These are phyloP conservation scores for Carcharodon carcharias DNA, from an alignment of 2,797 vertebrate species.

Conservation along the genomic window DNA sequence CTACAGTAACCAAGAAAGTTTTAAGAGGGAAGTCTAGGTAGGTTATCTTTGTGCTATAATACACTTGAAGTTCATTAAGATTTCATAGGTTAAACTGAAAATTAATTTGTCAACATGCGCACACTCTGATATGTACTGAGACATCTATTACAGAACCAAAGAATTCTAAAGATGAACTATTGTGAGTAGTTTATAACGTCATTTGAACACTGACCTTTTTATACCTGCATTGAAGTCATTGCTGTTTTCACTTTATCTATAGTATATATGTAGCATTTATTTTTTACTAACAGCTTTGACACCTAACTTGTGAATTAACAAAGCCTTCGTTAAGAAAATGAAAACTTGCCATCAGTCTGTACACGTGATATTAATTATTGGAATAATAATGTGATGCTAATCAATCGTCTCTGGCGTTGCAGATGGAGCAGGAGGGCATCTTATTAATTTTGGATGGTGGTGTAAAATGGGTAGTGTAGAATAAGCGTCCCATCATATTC, in stretches of 20 bases:
- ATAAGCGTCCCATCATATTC: background rate
- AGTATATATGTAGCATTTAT: background rate
- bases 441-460: background rate
- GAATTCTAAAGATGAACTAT: background rate
- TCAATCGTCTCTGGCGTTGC: background rate
- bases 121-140: background rate
- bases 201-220: background rate
- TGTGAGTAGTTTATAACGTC: background rate
- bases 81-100: background rate
- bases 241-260: background rate
- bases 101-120: background rate
- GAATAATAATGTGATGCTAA: background rate
- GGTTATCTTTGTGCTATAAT: background rate
- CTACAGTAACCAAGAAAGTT: slow-evolving; percentile 50
- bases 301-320: background rate
- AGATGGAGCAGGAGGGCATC: background rate
- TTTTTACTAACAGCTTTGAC: background rate
- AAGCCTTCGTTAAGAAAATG: background rate
- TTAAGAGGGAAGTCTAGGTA: slow-evolving; percentile 43
- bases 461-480: background rate
- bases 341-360: background rate
- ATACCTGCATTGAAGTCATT: background rate
- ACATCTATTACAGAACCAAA: background rate
- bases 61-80: background rate
- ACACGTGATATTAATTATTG: background rate